Base-by-base conservation (phyloP, 2,797 vertebrate species). In the Prunella strophiata region DNA sequence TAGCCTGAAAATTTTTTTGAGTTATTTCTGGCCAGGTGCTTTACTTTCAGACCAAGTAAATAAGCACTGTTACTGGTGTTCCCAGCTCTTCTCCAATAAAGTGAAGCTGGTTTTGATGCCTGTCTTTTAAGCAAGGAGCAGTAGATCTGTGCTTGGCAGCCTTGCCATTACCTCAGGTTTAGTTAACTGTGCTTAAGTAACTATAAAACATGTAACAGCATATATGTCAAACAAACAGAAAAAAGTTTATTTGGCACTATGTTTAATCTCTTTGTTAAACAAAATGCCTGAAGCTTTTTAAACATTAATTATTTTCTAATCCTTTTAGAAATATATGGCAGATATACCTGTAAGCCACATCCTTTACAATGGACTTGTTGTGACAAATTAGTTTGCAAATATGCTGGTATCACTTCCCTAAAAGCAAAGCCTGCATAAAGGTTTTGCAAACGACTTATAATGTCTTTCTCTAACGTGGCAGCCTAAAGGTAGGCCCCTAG, bases 381-480 rank as follows among this genome's bases (percentile, higher is more conserved):
- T 21, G 48, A 87, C 88, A 96, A 80, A 94, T 96, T 94, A 79
- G 73, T 88, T 89, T 94, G 82, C 38, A 88, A 90, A 89, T 90
- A 57, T 9, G 26, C 38, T 92, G 5, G 20, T 82, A 85, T 91
- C 85, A 13, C 55, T 93, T 91, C 63, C n/a, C 22, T 76, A 48
- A 62, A 81, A 67, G 42, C n/a, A 65, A 42, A 75, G 20, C 52
- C 29, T 80, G 16, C 40, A 6, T 59, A 22, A 63, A 88, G 30
- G 51, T 84, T 71, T 67, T 88, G 19, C 26, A 73, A 66, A 26
- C 36, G 62, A 17, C 68, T 71, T 63, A 50, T 32, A 51, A 67
- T 43, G 59, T 20, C 18, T 70, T 21, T 47, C 77, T 74, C n/a
- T 76, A 61, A 78, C 36, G 20, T 21, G 30, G 17, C n/a, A 10